Evolutionary conservation across 2,888 invertebrate genomes (phyloP), one percentile per base, ranked within the genome.

Genomic region (Scaptomyza parva): DNA sequence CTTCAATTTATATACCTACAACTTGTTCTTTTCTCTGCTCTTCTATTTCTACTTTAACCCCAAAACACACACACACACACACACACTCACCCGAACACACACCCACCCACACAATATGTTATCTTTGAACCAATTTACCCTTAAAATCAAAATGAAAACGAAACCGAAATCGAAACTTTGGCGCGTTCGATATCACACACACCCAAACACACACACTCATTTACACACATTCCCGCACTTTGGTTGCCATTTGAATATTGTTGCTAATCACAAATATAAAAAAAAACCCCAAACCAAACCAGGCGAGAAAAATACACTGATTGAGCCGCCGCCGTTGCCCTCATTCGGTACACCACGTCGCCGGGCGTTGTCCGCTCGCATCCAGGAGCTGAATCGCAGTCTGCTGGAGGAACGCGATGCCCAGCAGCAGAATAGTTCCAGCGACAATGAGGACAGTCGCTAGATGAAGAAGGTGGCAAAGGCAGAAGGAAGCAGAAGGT

Each of bases 271-370:
- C 52, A 63, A 61, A 60, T 60, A 60, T 28, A 52, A 12, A 18
- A 1, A 33, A 35, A 35, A 35, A 7, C 35, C 35, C 14, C 4
- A n/a, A 41, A 26, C 20, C 39, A n/a, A 39, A 45, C 41, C 22
- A 95, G 95, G 95, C 94, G 95, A 95, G 93, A 95, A 95, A 94
- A 95, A 95, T 93, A 95, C 95, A 92, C 94, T 95, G 92, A 95
- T 95, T 93, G 95, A 94, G 93, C 94, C 94, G 92, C 95, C 95
- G 93, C 90, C 91, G 61, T 86, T 88, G 74, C 91, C 90, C 65
- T 90, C 91, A 4, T 91, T 91, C 66, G 90, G 91, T 66, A 91
- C 92, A 58, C 91, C 91, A 51, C 88, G 92, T 33, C 86, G 92
- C 30, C 89, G 93, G 86, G 91, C 91, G 35, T 80, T 92, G 70